Evolutionary conservation across 2,888 invertebrate genomes (phyloP).

Genomic region (Leptopterna dolabrata): DNA sequence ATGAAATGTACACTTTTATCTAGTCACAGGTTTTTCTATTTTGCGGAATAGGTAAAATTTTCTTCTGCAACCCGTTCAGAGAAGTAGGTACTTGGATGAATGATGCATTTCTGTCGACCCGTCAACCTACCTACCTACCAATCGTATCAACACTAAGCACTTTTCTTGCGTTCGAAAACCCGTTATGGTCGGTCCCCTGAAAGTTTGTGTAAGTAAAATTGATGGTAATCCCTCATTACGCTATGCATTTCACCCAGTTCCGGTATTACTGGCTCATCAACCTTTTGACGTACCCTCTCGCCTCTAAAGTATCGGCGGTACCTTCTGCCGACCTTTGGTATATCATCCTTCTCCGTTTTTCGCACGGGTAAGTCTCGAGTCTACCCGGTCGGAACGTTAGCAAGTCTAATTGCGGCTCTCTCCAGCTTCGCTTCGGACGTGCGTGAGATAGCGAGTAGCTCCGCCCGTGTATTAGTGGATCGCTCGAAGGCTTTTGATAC

Average conservation of each 20-base stretch:
- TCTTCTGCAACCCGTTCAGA: too few relatives aligned
- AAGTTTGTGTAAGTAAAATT: too few relatives aligned
- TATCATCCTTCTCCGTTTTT: background rate
- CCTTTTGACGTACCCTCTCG: background rate
- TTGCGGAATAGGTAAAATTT: too few relatives aligned
- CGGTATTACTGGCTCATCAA: background rate
- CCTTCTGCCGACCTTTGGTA: background rate
- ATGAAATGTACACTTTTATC: too few relatives aligned
- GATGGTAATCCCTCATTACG: too few relatives aligned
- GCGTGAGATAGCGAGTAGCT: constrained; percentile 27
- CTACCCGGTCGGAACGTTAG: background rate
- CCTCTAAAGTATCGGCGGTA: background rate
- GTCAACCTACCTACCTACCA: too few relatives aligned
- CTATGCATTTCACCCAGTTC: background rate
- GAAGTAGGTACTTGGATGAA: too few relatives aligned
- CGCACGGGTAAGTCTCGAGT: background rate
- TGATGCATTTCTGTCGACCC: too few relatives aligned
- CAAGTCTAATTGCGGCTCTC: constrained; percentile 23
- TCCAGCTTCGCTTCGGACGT: constrained; percentile 14
- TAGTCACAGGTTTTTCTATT: too few relatives aligned
- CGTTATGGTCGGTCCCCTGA: too few relatives aligned
- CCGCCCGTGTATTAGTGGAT: background rate
- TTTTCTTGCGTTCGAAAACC: too few relatives aligned
- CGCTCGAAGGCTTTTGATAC: constrained; percentile 23
- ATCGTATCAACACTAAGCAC: too few relatives aligned